Evolutionary conservation across 2,888 invertebrate species (phyloP).

Genomic region (Belgica antarctica): DNA sequence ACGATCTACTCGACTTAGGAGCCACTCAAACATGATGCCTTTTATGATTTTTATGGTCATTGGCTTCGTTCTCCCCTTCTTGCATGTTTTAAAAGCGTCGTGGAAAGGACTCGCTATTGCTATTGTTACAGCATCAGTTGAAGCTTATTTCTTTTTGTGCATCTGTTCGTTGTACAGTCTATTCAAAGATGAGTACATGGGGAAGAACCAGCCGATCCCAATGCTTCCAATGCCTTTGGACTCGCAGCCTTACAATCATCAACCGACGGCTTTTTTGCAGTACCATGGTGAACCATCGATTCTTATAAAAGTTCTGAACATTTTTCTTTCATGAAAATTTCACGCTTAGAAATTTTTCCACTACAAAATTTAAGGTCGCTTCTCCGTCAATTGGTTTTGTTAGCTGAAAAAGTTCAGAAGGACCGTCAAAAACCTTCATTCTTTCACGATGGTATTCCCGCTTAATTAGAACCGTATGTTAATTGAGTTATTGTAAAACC

Average conservation of each 20-base stretch:
- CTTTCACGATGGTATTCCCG: no score
- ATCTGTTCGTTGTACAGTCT: constrained; percentile 18
- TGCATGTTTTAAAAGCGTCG: background rate
- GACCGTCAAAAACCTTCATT: no score
- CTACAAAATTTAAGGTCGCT: no score
- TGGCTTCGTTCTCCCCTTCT: background rate
- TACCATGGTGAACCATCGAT: no score
- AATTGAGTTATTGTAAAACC: no score
- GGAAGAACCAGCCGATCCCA: background rate
- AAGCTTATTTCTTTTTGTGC: constrained; percentile 28
- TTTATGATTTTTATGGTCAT: constrained; percentile 18
- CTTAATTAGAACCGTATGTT: no score
- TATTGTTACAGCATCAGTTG: background rate
- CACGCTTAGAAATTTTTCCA: no score
- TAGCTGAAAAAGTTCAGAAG: no score
- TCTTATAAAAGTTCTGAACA: no score
- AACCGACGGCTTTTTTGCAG: no score
- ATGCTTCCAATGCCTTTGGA: background rate
- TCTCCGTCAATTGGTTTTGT: no score
- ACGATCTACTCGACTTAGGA: background rate
- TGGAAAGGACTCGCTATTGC: background rate
- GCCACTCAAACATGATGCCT: background rate
- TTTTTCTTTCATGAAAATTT: no score
- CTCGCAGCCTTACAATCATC: background rate
- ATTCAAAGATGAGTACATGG: background rate